A percentile compares a stretch with the other conserved stretches of the same genome.
Conservation (phyloP, 2,888 invertebrate species). For the Tiliacea aurago region DNA sequence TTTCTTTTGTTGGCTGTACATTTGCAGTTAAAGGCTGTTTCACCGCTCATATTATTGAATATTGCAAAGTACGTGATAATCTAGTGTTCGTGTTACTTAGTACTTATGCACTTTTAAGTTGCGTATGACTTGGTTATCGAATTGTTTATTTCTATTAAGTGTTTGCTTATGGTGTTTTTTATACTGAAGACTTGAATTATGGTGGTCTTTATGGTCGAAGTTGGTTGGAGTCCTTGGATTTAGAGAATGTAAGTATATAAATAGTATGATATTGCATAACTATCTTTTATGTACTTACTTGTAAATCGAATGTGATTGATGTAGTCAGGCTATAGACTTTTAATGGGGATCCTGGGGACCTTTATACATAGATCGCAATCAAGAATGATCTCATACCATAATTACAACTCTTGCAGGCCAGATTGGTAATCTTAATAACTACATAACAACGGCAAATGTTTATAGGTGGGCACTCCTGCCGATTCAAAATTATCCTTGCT, state of each 20-base stretch:
- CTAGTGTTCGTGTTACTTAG: constrained; percentile 50
- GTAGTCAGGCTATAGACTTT: neutral
- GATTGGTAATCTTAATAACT: neutral
- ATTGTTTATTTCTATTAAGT: constrained; percentile 55
- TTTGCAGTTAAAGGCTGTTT: constrained; percentile 22
- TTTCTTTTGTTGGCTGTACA: constrained; percentile 38
- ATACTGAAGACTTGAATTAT: neutral
- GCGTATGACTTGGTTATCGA: constrained; percentile 28
- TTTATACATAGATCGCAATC: neutral
- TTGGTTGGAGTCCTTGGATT: neutral
- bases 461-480: neutral
- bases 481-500: neutral
- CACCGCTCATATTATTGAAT: constrained; percentile 37
- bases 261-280: neutral
- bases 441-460: neutral
- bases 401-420: neutral
- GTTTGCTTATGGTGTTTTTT: constrained; percentile 37
- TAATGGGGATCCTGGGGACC: neutral
- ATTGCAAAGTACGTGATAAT: constrained; percentile 56
- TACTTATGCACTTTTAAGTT: constrained; percentile 53
- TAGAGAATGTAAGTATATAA: neutral
- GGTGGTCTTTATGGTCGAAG: neutral
- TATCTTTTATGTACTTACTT: neutral
- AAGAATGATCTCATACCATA: neutral
- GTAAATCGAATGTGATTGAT: neutral